Conservation (phyloP, 2,113 vertebrate genomes). For the Zootoca vivipara region DNA sequence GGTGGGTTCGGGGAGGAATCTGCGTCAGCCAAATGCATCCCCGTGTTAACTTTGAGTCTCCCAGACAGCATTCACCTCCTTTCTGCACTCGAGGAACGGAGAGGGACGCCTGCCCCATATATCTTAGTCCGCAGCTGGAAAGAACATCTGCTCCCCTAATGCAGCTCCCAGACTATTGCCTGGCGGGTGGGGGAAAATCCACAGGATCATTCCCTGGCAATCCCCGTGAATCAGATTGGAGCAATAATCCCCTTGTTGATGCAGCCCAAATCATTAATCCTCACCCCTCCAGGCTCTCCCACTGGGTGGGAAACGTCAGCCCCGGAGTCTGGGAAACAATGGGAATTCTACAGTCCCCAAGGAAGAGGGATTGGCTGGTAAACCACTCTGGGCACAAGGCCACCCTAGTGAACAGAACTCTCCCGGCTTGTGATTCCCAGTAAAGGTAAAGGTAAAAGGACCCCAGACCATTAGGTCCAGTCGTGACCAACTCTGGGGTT, state of each 20-base stretch:
- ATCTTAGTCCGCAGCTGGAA: not conserved
- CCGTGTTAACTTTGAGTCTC: no score
- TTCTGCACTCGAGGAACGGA: not conserved
- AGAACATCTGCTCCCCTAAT: constrained; percentile 3
- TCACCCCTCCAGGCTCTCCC: not conserved
- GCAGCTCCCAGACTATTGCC: constrained; percentile 2
- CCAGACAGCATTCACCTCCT: not conserved
- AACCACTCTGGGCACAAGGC: no score
- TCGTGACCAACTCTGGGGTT: no score
- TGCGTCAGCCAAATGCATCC: no score
- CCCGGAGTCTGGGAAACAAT: no score
- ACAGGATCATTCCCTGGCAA: constrained; percentile 1
- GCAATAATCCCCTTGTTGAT: not conserved
- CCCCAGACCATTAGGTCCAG: no score
- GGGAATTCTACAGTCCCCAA: not conserved
- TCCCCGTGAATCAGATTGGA: constrained; percentile 13
- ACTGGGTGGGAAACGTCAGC: not conserved
- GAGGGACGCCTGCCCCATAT: not conserved
- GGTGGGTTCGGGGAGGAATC: no score
- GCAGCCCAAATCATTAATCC: not conserved
- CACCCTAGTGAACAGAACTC: no score
- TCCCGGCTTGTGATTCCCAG: no score
- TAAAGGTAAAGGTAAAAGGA: no score
- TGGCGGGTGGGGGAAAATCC: not conserved
- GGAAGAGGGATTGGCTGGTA: not conserved